Evolutionary conservation across 2,888 invertebrate species (phyloP).

Genomic region (Lapara coniferarum): DNA sequence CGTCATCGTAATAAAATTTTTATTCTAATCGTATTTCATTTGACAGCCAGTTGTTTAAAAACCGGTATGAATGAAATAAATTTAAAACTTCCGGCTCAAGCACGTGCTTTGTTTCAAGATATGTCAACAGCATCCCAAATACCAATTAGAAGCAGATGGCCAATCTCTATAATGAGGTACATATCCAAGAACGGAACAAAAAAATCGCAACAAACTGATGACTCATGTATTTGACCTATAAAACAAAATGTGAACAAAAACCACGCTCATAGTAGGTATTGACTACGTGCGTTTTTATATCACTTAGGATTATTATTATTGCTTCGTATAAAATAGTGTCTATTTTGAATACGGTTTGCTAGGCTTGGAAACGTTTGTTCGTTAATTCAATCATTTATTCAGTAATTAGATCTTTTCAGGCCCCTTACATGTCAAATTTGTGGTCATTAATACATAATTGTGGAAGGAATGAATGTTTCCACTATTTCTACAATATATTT

Average conservation of each 20-base stretch:
- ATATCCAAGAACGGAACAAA: conserved; percentile 20
- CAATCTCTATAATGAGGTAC: conserved; percentile 28
- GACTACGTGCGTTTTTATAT: conserved; percentile 43
- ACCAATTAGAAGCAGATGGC: conserved; percentile 26
- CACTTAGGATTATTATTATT: conserved; percentile 54
- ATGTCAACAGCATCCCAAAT: conserved; percentile 18
- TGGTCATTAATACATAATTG: too few species aligned
- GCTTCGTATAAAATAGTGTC: conserved; percentile 40
- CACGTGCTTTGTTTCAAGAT: background rate
- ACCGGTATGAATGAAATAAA: too few species aligned
- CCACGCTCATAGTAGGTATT: conserved; percentile 33
- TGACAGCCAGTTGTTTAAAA: too few species aligned
- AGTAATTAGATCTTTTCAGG: too few species aligned
- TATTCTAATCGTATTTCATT: too few species aligned
- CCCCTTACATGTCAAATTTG: too few species aligned
- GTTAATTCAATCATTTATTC: too few species aligned
- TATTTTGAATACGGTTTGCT: background rate
- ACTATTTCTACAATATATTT: too few species aligned
- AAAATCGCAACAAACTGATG: conserved; percentile 39
- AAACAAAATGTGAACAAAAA: conserved; percentile 51
- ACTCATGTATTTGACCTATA: conserved; percentile 70
- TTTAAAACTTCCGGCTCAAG: too few species aligned
- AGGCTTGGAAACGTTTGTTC: background rate
- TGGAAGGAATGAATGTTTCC: too few species aligned
- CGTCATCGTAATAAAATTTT: too few species aligned